Base-by-base conservation (phyloP, 2,888 invertebrate species). In the Morpho deidamia region DNA sequence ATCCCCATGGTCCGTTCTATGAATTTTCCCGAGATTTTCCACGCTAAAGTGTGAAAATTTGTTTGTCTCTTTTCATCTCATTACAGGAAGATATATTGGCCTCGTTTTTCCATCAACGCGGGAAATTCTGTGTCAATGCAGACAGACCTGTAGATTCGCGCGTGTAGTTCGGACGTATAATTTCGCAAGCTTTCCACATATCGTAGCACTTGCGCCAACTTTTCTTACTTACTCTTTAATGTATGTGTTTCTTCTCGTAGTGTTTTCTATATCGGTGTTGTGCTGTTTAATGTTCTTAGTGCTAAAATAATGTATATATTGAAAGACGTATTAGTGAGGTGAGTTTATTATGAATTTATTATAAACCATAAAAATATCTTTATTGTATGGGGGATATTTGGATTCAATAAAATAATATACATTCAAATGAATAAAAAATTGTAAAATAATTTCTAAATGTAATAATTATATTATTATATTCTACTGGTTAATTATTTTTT, bases 251-350 rank as follows among this genome's bases (percentile, higher is more conserved):
- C 38, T 12, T 37, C 33, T 32, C 23, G 33, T 38, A 44, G 49
- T 42, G 49, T 38, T 32, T 59, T 56, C 46, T 53, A 56, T 55
- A 56, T 44, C 53, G 58, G 61, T 62, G 62, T 62, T 60, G 61
- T 62, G 64, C 56, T 63, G 62, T 51, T 42, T n/a, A 47, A 59
- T 68, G 63, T 63, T 65, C 65, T 44, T 56, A 62, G 54, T 67
- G 60, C 68, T 72, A 69, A 65, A 64, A 63, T 64, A 74, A 70
- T 72, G 65, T 51, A 66, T 69, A 70, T 63, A 46, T 8, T 73
- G 81, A 79, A 78, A 83, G 84, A 84, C 78, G 53, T 78, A 64
- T 70, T 71, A 82, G 84, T 85, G 84, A 85, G 85, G 85, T 85
- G 65, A 69, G 74, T 51, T 51, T 44, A 44, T 34, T 4, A 11